A percentile compares a stretch with the other conserved stretches of the same genome.
Conservation (phyloP, 1,140 invertebrate genomes). For the Phthorimaea operculella region DNA sequence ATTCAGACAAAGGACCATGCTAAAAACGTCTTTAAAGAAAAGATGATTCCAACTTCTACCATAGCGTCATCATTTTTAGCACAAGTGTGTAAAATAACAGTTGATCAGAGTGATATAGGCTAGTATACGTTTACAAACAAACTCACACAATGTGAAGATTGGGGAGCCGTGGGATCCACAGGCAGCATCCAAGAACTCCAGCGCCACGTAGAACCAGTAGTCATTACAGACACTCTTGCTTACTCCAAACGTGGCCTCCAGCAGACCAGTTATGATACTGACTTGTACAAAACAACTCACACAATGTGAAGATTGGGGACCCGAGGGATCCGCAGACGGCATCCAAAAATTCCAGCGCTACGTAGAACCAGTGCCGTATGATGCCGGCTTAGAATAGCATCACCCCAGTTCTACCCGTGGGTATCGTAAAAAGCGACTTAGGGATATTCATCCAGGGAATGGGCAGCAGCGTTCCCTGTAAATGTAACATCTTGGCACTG, state of each 20-base stretch:
- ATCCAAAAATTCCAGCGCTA: too few species aligned
- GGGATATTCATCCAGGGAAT: too few species aligned
- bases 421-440: too few species aligned
- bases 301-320: too few species aligned
- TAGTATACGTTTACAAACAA: constrained; percentile 1
- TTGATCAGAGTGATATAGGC: not conserved
- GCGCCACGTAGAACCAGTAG: constrained; percentile 17
- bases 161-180: constrained; percentile 18
- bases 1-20: not conserved
- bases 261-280: constrained; percentile 16
- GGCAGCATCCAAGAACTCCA: constrained; percentile 18
- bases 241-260: constrained; percentile 11
- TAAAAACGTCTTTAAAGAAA: not conserved
- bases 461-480: too few species aligned
- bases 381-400: too few species aligned
- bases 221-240: constrained; percentile 10
- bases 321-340: too few species aligned
- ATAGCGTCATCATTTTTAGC: not conserved
- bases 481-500: too few species aligned
- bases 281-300: too few species aligned
- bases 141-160: constrained; percentile 18
- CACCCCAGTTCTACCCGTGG: too few species aligned
- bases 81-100: not conserved
- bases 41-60: not conserved
- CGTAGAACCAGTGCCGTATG: too few species aligned